Evolutionary conservation across 1,140 invertebrate species (phyloP), one percentile per base, ranked within the genome.

Genomic region (Drosophila auraria): DNA sequence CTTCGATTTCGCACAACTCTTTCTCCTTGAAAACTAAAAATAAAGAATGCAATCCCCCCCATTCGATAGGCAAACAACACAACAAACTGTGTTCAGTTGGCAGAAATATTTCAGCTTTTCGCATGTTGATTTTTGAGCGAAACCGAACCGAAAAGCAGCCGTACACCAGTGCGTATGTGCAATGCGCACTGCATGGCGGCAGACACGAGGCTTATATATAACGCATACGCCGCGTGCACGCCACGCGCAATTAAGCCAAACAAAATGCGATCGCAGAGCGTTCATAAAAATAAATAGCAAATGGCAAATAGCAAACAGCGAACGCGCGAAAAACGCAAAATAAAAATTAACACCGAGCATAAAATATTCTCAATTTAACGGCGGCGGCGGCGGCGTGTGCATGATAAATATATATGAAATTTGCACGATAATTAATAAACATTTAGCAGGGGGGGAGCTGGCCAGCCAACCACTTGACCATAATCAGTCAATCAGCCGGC

Each of bases 401-500:
- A 90, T 84, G 78, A 84, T 90, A 89, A 79, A 89, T 90, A 66
- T 51, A 82, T 59, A 63, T 72, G 60, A 69, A 51, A 87, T 59
- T 75, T 77, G 64, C 51, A 38, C 83, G 58, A 71, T 87, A 90
- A 89, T 84, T 84, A 84, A 78, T 83, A 78, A 87, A 74, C 66
- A 83, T 65, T 73, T 14, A 30, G 38, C 49, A n/a, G 14, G 50
- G 20, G n/a, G 14, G 45, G 9, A 33, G 15, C 5, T 51, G 68
- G 60, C 49, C 38, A 45, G 15, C 60, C 69, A 77, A 72, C 83
- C 86, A 90, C 84, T 89, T 89, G 84, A 89, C 84, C 84, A 89
- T 89, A 89, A 89, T 89, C 84, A 89, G 86, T 89, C 84, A 89
- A 89, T 89, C 84, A 89, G 84, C 58, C 77, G 58, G 80, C 77